Base-by-base conservation (phyloP, 2,113 vertebrate genomes). In the Egretta garzetta region DNA sequence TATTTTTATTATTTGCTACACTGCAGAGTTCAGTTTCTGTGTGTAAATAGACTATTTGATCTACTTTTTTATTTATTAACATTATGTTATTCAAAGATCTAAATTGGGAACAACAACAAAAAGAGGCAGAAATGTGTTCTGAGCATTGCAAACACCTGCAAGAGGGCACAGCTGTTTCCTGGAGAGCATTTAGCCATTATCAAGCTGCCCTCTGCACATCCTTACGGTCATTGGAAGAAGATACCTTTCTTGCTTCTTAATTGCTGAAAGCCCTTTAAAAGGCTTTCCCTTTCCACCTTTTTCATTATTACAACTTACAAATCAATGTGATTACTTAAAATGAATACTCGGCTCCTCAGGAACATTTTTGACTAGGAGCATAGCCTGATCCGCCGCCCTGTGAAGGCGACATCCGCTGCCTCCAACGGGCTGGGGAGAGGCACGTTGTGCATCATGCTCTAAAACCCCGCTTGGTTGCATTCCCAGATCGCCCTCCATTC, bases 401-500 rank as follows among this genome's bases (percentile, higher is more conserved):
- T 4, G 77, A 85, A 35, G 63, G 80, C 56, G 20, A 12, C 0
- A 12, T 50, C 52, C 8, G 0, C 26, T n/a, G 77, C 74, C 58
- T 66, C 41, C 90, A 26, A 58, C 4, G 0, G 71, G 67, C 75
- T 71, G 12, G 3, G 60, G 37, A 41, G 63, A 55, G 72, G 32
- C 19, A 0, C 56, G 7, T 43, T 41, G 28, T 56, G 72, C 28
- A 5, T 16, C 0, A 1, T 60, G 56, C 47, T 49, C 49, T 22
- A 30, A 72, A 88, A 12, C 50, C 27, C 50, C 0, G 0, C 59
- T 86, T 96, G 96, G 96, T 80, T 0, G 5, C 82, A 75, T 79
- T 88, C 96, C 95, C 90, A 84, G 80, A 41, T 75, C 0, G 0
- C 68, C 90, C 80, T 96, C 73, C 85, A 89, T 95, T 96, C 92